These are phyloP conservation scores for Ataeniobius toweri DNA, from an alignment of 2,797 vertebrate genomes.

Conservation along the genomic window DNA sequence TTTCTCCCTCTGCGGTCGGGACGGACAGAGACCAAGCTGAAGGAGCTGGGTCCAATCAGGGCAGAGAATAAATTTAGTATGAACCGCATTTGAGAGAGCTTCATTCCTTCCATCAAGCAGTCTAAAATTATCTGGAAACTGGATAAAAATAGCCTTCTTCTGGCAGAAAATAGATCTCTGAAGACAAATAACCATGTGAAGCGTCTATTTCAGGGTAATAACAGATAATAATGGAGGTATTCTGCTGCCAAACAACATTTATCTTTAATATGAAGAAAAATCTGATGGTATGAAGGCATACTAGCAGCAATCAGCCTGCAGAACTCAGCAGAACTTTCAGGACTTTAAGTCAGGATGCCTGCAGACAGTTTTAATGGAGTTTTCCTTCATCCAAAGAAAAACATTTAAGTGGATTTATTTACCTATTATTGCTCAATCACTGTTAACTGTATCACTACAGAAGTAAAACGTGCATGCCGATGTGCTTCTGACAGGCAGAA, in stretches of 20 bases:
- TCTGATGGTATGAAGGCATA: no score
- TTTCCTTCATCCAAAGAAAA: not conserved
- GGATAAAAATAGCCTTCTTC: not conserved
- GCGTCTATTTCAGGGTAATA: not conserved
- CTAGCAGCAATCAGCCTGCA: not conserved
- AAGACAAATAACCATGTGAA: not conserved
- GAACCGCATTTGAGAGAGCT: no score
- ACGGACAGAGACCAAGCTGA: no score
- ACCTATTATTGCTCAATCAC: not conserved
- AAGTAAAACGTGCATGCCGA: not conserved
- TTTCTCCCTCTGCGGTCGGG: no score
- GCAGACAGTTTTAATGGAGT: not conserved
- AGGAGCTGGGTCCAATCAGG: no score
- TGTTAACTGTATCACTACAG: not conserved
- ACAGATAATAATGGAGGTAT: not conserved
- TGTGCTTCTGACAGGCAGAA: not conserved
- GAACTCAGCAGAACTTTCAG: not conserved
- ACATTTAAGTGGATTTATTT: not conserved
- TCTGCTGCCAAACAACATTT: not conserved
- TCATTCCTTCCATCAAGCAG: not conserved
- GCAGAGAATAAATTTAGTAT: no score
- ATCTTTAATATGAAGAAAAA: no score
- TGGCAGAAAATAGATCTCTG: not conserved
- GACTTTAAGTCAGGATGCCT: not conserved
- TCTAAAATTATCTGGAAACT: not conserved